Base-by-base conservation (phyloP, 1,140 invertebrate species). In the Euwallacea fornicatus region DNA sequence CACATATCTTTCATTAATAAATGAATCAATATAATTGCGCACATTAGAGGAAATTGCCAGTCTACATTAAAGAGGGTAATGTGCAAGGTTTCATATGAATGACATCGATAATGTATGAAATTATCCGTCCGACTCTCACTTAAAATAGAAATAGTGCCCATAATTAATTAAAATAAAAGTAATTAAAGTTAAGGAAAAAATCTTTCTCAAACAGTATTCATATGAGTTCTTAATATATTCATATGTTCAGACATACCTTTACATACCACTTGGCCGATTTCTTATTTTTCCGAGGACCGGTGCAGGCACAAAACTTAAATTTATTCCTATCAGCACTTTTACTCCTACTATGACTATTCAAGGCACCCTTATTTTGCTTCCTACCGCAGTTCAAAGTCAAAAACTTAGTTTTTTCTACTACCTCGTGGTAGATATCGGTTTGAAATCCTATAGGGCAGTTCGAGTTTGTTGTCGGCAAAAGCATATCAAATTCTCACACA, bases 231-330 rank as follows among this genome's bases (percentile, higher is more conserved):
- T 33, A 33, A 33, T 33, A 33, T 2, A 33, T 33, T 33, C 21
- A 33, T 2, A 33, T 33, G 4, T 33, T 33, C 21, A 33, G 1
- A 33, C 21, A 33, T 82, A 83, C 82, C 81, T 83, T 83, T 16
- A 83, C 78, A 70, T 83, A 83, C 82, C 82, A 83, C 79, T 82
- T 83, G 33, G 81, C 74, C 11, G 76, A 79, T 61, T 77, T 80
- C 64, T 76, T 77, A 54, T 47, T 71, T 64, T 78, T 79, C 50
- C 63, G 72, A 6, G 74, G 74, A 9, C 79, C 76, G 0, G 76
- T 77, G 66, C 81, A 82, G 41, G 76, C 76, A 66, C 80, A 82
- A 69, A 78, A 77, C 58, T 75, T 73, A 64, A 80, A 78, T 66
- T 68, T 75, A 54, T 63, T 75, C 42, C 75, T 75, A 55, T 74